Base-by-base conservation (phyloP, 2,113 vertebrate genomes). In the pig (Sus scrofa) region DNA sequence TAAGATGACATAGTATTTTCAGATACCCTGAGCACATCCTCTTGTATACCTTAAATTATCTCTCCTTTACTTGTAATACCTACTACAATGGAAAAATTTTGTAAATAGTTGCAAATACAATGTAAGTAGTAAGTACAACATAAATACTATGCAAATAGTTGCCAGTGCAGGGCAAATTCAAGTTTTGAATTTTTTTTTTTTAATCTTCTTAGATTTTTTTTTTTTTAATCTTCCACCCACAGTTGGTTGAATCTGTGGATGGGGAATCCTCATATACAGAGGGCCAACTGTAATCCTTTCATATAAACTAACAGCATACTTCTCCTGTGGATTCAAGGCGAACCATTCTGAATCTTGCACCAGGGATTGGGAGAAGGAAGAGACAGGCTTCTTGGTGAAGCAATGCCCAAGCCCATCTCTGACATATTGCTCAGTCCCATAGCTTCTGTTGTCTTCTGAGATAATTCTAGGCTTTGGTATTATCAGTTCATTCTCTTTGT, bases 331-430 rank as follows among this genome's bases (percentile, higher is more conserved):
- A 91, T 56, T 94, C 93, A 84, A 30, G 1, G 7, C 15, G 71
- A 97, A 84, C 98, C 95, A 97, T 14, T 93, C 83, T 73, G 86
- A 89, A 77, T 97, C 97, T 65, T 82, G 63, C 56, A 75, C 27
- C 32, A 1, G 34, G 77, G 84, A 7, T 0, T n/a, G 78, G 16
- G 7, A 22, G 1, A 54, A 2, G 3, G 78, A 67, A 91, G 87
- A 82, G 16, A 60, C 9, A 26, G 85, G 71, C 2, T 96, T 22
- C 91, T 86, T 83, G 73, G 37, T 13, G 18, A 65, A n/a, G 71
- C 16, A 0, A 37, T 84, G 84, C 32, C 8, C 44, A 27, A 54
- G 18, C 13, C 52, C 34, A 27, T 58, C 26, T 70, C 2, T 19
- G 24, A 2, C 44, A 75, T 16, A 58, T 6, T 3, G 30, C 12